Percentiles rank a stretch among this genome's conserved stretches.
These are phyloP conservation scores for Addax nasomaculatus DNA, from an alignment of 2,113 vertebrate species.

Conservation along the genomic window DNA sequence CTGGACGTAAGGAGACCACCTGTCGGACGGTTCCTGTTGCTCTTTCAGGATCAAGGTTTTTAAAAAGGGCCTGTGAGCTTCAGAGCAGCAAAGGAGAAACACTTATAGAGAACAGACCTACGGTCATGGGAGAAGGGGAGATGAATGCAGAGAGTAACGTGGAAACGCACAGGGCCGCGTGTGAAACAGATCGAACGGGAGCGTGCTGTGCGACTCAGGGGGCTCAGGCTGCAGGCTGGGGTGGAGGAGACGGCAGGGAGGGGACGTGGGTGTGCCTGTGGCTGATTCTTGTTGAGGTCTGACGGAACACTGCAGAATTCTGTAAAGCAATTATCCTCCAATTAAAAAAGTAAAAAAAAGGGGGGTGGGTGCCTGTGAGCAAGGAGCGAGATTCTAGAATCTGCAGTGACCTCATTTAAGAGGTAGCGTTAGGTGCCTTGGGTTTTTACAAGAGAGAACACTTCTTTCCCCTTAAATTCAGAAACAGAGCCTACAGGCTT, in stretches of 20 bases:
- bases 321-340: not conserved
- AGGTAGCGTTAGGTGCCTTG: not conserved
- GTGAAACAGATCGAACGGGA: not conserved
- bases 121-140: not conserved
- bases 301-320: not conserved
- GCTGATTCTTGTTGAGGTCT: not conserved
- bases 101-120: accelerated
- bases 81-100: not conserved
- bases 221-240: not conserved
- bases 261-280: not conserved
- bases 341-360: not conserved
- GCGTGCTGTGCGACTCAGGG: accelerated
- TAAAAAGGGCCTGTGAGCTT: not conserved
- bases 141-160: accelerated
- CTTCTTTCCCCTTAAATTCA: not conserved
- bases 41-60: not conserved
- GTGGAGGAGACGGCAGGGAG: not conserved
- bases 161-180: not conserved
- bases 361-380: not conserved
- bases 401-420: not conserved
- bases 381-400: not conserved
- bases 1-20: not conserved
- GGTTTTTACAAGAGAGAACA: not conserved
- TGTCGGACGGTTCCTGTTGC: accelerated
- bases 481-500: not conserved